Conservation (phyloP, 2,797 vertebrate species). For the Characodon lateralis region DNA sequence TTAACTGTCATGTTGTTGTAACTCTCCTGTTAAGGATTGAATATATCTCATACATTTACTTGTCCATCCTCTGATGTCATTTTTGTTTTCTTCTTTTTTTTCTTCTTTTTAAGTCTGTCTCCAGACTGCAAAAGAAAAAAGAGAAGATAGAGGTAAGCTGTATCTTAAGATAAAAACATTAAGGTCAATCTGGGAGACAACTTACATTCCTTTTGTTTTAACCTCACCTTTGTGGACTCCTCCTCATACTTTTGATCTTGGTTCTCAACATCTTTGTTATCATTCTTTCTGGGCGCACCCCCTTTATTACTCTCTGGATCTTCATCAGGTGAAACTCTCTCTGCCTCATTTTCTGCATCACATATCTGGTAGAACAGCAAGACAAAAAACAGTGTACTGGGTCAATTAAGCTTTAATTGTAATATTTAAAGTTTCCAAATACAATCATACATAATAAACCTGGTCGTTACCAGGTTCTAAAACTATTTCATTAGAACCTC, state of each 20-base stretch:
- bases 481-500: neutral
- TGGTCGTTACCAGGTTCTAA: neutral
- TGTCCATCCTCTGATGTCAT: slow-evolving; percentile 68
- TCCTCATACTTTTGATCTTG: slow-evolving; percentile 30
- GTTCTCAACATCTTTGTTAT: slow-evolving; percentile 34
- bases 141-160: slow-evolving; percentile 7
- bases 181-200: neutral
- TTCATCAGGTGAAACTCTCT: slow-evolving; percentile 62
- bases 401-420: neutral
- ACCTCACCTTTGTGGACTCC: slow-evolving; percentile 57
- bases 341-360: slow-evolving; percentile 74
- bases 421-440: neutral
- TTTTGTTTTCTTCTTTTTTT: slow-evolving; percentile 92
- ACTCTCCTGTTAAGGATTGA: neutral
- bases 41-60: slow-evolving; percentile 69
- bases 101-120: slow-evolving; percentile 89
- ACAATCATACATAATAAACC: neutral
- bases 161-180: neutral
- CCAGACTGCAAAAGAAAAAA: slow-evolving; percentile 69
- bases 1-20: neutral
- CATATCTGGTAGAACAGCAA: slow-evolving; percentile 75
- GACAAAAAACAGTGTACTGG: neutral
- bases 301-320: slow-evolving; percentile 52
- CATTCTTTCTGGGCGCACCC: slow-evolving; percentile 31
- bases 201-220: neutral